phyloP scores from a whole-genome alignment of 2,888 invertebrate genomes.

The Euspilapteryx auroguttella region DNA sequence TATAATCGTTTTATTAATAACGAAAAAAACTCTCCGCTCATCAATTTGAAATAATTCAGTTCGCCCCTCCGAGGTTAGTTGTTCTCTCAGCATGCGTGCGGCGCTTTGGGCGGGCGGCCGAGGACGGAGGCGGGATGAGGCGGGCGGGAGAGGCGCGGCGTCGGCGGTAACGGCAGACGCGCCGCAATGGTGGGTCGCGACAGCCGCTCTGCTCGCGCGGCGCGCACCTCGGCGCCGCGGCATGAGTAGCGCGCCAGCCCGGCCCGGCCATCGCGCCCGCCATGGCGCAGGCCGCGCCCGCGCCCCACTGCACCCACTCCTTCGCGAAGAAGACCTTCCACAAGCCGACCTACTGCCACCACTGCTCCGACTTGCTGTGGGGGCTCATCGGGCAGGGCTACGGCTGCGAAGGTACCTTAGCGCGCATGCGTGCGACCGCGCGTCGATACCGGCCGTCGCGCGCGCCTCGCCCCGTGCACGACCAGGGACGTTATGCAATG shows the following conservation, averaged over 20 bases:
- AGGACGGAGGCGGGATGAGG: conserved; percentile 22
- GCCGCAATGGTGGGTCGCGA: conserved; percentile 62
- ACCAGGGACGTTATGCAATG: conserved; percentile 5
- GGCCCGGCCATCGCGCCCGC: conserved; percentile 58
- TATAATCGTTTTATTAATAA: too few relatives aligned
- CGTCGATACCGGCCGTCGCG: conserved; percentile 3
- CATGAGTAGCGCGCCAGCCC: conserved; percentile 56
- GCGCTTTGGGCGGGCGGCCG: conserved; percentile 19
- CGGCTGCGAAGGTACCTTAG: conserved; percentile 99
- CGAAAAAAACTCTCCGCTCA: too few relatives aligned
- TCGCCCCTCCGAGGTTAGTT: too few relatives aligned
- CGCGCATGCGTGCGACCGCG: conserved; percentile 34
- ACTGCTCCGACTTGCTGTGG: conserved; percentile 99
- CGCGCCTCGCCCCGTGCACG: conserved; percentile 1
- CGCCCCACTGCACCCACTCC: conserved; percentile 80
- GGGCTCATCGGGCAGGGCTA: conserved; percentile 99
- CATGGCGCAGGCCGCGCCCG: conserved; percentile 63
- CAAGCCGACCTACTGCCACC: conserved; percentile 99
- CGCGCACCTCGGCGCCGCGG: conserved; percentile 62
- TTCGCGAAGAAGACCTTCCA: conserved; percentile 99
- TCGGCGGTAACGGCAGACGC: conserved; percentile 58
- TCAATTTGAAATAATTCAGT: too few relatives aligned
- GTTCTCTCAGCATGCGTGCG: too few relatives aligned
- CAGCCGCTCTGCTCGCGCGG: conserved; percentile 60
- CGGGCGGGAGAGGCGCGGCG: conserved; percentile 14